Evolutionary conservation across 2,113 vertebrate genomes (phyloP).

Genomic region (Odobenus rosmarus): DNA sequence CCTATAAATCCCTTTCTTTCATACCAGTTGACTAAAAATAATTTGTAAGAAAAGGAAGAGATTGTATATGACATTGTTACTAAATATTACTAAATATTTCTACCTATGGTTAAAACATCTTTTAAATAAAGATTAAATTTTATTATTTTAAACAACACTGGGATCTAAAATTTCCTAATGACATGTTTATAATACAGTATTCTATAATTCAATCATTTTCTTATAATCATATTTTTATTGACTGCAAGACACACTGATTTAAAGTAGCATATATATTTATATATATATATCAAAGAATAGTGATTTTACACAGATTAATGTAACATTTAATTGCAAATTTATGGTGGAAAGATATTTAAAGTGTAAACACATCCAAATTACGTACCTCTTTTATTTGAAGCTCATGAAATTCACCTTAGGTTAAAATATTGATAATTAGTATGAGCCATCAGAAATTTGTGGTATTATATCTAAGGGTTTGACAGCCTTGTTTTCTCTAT

Average conservation of each 20-base stretch:
- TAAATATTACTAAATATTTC: background rate
- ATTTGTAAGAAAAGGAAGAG: background rate
- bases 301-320: background rate
- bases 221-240: background rate
- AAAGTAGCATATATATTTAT: background rate
- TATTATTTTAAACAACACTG: background rate
- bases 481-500: background rate
- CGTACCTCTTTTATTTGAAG: background rate
- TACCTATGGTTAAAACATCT: background rate
- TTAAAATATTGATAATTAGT: background rate
- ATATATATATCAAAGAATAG: background rate
- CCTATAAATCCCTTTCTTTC: background rate
- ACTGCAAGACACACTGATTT: background rate
- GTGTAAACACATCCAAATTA: background rate
- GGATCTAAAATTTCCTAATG: background rate
- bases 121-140: background rate
- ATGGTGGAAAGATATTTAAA: slow-evolving; percentile 37
- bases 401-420: background rate
- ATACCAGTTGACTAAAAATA: background rate
- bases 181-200: background rate
- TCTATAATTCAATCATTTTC: background rate
- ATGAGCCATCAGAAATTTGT: background rate
- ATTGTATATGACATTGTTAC: background rate
- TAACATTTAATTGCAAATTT: slow-evolving; percentile 43
- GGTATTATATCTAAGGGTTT: background rate